A percentile compares a stretch with the other conserved stretches of the same genome.
Conservation (phyloP, 53 echinoderm and acorn worm species). For the Zoroaster sp. region DNA sequence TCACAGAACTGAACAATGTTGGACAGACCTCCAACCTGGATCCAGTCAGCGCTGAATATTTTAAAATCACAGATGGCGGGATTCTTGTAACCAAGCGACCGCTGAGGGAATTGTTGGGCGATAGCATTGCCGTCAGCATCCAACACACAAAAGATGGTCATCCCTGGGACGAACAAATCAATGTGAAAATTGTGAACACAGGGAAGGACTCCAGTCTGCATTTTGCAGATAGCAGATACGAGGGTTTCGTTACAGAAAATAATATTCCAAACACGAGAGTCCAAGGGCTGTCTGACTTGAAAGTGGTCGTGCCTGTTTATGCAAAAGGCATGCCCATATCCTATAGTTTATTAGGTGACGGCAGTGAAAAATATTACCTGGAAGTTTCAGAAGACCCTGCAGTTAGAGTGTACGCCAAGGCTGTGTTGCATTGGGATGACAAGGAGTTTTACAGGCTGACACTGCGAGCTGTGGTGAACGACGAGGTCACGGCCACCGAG, state of each 20-base stretch:
- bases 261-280: conserved; percentile 25
- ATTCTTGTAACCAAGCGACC: conserved; percentile 24
- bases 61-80: conserved; percentile 42
- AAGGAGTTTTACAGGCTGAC: conserved; percentile 37
- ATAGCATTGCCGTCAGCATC: conserved; percentile 40
- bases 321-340: conserved; percentile 39
- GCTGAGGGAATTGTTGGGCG: conserved; percentile 23
- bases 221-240: conserved; percentile 38
- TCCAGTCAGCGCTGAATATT: background rate
- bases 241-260: conserved; percentile 58
- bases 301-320: conserved; percentile 29
- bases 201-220: conserved; percentile 55
- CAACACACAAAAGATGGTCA: conserved; percentile 42
- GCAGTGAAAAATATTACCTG: conserved; percentile 48
- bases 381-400: conserved; percentile 29
- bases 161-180: conserved; percentile 66
- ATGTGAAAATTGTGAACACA: conserved; percentile 51
- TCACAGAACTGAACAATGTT: conserved; percentile 42
- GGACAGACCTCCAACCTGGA: conserved; percentile 45
- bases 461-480: conserved; percentile 16
- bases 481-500: conserved; percentile 14
- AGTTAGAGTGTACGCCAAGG: conserved; percentile 44
- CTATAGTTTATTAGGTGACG: conserved; percentile 41
- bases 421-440: conserved; percentile 48
- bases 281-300: conserved; percentile 51